Base-by-base conservation (phyloP, 2,888 invertebrate species). In the Chloroclystis v-ata region DNA sequence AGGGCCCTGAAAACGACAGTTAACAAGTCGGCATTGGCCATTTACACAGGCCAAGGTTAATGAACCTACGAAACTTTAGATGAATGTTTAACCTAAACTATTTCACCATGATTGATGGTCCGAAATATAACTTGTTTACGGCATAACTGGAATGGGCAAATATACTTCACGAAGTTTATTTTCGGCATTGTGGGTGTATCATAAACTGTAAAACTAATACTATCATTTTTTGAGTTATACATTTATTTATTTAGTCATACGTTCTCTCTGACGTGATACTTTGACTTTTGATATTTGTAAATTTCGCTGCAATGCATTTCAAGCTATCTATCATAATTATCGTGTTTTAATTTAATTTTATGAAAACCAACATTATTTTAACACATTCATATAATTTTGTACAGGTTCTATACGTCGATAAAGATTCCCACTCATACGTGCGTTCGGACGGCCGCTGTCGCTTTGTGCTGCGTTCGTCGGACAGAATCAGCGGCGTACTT, bases 391-490 rank as follows among this genome's bases (percentile, higher is more conserved):
- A n/a, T n/a, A n/a, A 25, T 44, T 33, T 26, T 10, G 8, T 16
- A 1, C 78, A 93, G 93, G 92, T 94, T 57, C 75, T 93, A 56
- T 92, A 92, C 77, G 93, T 94, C 67, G 93, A 94, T 71, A 92
- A 92, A 72, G 92, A 93, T 65, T 93, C 94, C 0, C 91, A 93
- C 56, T 92, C 91, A 61, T 93, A 93, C 82, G 92, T 93, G 62
- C 91, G 92, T 64, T 90, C 92, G 58, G 92, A 92, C 57, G 91
- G 92, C 38, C 91, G 92, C 45, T 95, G 95, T 74, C 93, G 94
- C 67, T 94, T 94, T 78, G 89, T 93, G 51, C 87, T 94, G 33
- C 92, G 92, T 49, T 92, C 93, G 28, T 93, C 93, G 65, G 93
- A 94, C 68, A 91, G 91, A 66, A 90, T 92, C 29, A 92, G 92